These are phyloP conservation scores for Capitulum mitella DNA, from an alignment of 2,888 invertebrate genomes.

Conservation along the genomic window DNA sequence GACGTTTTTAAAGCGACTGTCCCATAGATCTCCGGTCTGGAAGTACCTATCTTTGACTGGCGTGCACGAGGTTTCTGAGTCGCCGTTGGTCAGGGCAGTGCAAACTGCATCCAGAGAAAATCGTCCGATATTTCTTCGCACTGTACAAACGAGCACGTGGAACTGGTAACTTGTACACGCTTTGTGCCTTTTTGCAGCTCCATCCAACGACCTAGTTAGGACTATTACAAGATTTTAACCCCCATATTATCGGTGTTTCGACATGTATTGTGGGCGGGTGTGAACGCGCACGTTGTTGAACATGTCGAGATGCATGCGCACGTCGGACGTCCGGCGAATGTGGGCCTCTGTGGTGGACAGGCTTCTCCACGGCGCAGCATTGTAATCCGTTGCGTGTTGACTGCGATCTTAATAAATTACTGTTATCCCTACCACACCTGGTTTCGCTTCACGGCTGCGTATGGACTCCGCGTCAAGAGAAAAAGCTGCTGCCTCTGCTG, in stretches of 20 bases:
- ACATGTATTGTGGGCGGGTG: background rate
- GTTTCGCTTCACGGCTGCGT: background rate
- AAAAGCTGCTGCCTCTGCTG: too few relatives aligned
- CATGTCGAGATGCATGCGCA: background rate
- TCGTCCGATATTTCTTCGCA: background rate
- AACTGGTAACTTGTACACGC: background rate
- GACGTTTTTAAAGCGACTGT: too few relatives aligned
- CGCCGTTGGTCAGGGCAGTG: too few relatives aligned
- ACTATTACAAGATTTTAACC: background rate
- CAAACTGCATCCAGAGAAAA: background rate
- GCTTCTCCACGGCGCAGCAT: background rate
- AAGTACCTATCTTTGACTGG: too few relatives aligned
- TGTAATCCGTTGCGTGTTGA: background rate
- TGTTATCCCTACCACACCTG: background rate
- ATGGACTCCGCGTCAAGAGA: too few relatives aligned
- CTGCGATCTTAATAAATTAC: slow-evolving; percentile 3
- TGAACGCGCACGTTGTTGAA: background rate
- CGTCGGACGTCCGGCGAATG: background rate
- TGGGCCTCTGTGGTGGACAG: background rate
- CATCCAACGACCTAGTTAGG: background rate
- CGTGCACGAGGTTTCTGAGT: too few relatives aligned
- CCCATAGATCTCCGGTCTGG: too few relatives aligned
- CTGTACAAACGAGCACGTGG: background rate
- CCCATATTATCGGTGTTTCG: background rate
- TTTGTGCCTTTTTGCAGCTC: slow-evolving; percentile 14